Conservation (phyloP, 2,888 invertebrate genomes). For the Pyrrhosoma nymphula region DNA sequence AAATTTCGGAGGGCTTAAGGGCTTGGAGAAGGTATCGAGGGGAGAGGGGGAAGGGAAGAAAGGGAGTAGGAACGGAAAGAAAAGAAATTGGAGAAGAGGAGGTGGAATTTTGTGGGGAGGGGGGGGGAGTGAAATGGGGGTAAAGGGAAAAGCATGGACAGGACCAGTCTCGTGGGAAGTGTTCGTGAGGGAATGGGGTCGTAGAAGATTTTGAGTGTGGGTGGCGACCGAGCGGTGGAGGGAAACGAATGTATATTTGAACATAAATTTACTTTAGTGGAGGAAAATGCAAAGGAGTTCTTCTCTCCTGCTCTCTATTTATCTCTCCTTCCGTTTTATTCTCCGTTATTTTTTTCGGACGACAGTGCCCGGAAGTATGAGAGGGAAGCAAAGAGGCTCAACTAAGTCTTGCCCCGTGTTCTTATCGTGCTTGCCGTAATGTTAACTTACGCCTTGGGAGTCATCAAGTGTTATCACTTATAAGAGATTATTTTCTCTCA, state of each 20-base stretch:
- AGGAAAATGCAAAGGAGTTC: conserved; percentile 52
- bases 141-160: neutral
- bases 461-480: conserved; percentile 60
- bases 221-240: neutral
- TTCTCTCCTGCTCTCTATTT: conserved; percentile 20
- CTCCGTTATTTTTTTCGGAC: neutral
- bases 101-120: neutral
- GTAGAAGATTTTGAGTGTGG: neutral
- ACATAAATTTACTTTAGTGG: conserved; percentile 60
- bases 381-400: neutral
- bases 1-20: conserved; percentile 10
- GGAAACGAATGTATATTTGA: conserved; percentile 54
- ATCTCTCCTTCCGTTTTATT: neutral
- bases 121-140: neutral
- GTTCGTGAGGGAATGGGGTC: neutral
- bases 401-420: conserved; percentile 34
- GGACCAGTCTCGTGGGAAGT: neutral
- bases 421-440: conserved; percentile 40
- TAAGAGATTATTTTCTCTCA: neutral
- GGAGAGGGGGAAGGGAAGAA: neutral
- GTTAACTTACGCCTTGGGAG: conserved; percentile 52
- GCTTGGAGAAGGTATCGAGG: neutral
- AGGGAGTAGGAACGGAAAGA: neutral
- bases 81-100: neutral
- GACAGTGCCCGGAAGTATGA: neutral